Evolutionary conservation across 2,797 vertebrate genomes (phyloP), one percentile per base, ranked within the genome.

Genomic region (Anolis apletophallus): DNA sequence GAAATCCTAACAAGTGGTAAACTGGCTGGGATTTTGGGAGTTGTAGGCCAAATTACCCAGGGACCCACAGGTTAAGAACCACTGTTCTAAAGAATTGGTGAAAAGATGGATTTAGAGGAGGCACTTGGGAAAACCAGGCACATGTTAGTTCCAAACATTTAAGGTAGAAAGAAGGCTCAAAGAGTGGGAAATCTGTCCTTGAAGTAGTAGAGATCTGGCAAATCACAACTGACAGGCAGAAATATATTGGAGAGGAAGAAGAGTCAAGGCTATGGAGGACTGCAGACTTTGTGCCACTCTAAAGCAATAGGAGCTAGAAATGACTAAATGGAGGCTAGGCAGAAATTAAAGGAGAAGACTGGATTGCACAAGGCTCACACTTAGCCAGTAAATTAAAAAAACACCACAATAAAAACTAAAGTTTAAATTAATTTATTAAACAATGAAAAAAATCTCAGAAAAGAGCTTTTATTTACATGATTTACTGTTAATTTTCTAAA

Each of bases 371-470:
- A 40, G 40, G 40, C 40, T 40, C 40, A 40, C 40, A 40, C 5
- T 40, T 40, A 40, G 40, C 40, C 40, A 40, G 5, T 40, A 40
- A 40, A 36, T 46, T n/a, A n/a, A n/a, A 19, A 59, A 54, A 57
- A 71, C 14, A 32, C 0, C 32, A 52, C 36, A 72, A 64, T 57
- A 36, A 61, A 87, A 78, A 11, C 46, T n/a, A 68, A 76, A 68
- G 72, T 34, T 85, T 84, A 92, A 91, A 91, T 92, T 92, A 93
- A 88, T 89, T 93, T 94, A 95, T 88, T 96, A 91, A 94, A 94
- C 93, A 92, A 93, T 2, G 36, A 59, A 85, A 88, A 87, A 89
- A 85, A 90, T 85, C 91, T 93, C 90, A 94, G 87, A 89, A 90
- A 86, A 82, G 79, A 0, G 75, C 87, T 92, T 93, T 93, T 89